Evolutionary conservation across 2,888 invertebrate species (phyloP).

Genomic region (Anoplius nigerrimus): DNA sequence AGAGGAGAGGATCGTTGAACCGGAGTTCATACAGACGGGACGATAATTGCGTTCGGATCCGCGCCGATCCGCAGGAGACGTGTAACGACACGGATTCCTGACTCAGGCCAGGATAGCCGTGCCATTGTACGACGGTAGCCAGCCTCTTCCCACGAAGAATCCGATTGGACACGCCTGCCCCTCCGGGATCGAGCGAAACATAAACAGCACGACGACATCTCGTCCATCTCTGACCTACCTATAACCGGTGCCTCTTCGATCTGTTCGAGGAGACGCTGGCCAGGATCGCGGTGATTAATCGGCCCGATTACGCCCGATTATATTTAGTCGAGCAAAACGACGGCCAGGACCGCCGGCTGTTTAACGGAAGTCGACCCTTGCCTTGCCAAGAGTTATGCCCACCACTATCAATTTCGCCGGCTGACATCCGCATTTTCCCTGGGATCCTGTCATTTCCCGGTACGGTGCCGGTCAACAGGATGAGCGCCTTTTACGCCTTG

Average conservation of each 20-base stretch:
- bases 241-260: constrained; percentile 10
- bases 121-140: background rate
- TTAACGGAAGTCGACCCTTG: constrained; percentile 22
- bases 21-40: too few species aligned
- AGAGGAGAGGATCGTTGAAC: too few species aligned
- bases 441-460: too few species aligned
- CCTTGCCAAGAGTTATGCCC: constrained; percentile 11
- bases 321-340: constrained; percentile 25
- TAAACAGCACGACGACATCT: constrained; percentile 24
- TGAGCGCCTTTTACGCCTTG: too few species aligned
- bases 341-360: background rate
- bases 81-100: too few species aligned
- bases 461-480: too few species aligned
- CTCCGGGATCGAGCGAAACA: constrained; percentile 33
- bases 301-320: constrained; percentile 46
- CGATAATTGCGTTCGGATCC: too few species aligned
- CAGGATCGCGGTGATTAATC: constrained; percentile 36
- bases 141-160: constrained; percentile 64
- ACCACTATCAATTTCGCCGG: too few species aligned
- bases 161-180: constrained; percentile 61
- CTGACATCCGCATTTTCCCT: too few species aligned
- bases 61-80: too few species aligned
- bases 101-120: too few species aligned
- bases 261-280: constrained; percentile 1
- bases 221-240: constrained; percentile 33